Percentiles rank a stretch among this genome's conserved stretches.
Conservation (phyloP, 2,888 invertebrate genomes). For the Apotomis turbidana region DNA sequence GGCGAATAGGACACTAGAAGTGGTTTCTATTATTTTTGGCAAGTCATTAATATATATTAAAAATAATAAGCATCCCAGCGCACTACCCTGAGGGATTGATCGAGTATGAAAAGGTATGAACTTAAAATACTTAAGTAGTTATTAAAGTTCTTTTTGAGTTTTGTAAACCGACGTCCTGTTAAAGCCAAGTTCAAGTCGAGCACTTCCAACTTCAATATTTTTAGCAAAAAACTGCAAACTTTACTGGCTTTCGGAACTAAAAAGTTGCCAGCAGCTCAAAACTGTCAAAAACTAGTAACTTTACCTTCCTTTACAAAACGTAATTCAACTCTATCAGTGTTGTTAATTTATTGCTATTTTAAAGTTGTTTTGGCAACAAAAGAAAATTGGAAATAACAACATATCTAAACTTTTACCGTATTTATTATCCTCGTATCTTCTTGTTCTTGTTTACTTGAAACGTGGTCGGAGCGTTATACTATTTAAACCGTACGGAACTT, state of each 20-base stretch:
- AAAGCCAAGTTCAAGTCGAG: slow-evolving; percentile 22
- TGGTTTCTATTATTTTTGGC: too few relatives aligned
- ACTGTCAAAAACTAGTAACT: slow-evolving; percentile 21
- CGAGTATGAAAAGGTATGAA: not conserved
- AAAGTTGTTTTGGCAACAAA: not conserved
- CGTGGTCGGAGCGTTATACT: too few relatives aligned
- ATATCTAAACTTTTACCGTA: too few relatives aligned
- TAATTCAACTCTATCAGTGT: not conserved
- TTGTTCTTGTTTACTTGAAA: too few relatives aligned
- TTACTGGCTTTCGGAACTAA: slow-evolving; percentile 13
- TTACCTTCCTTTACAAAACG: not conserved
- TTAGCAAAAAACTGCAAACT: slow-evolving; percentile 4
- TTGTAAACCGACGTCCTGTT: slow-evolving; percentile 5
- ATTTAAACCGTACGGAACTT: too few relatives aligned
- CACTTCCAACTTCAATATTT: slow-evolving; percentile 7
- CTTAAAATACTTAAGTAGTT: not conserved
- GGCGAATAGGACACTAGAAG: too few relatives aligned
- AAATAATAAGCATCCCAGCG: not conserved
- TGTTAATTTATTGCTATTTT: not conserved
- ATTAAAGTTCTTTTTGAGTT: not conserved
- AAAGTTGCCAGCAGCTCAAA: slow-evolving; percentile 11
- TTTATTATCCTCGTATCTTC: too few relatives aligned
- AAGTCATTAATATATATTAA: too few relatives aligned
- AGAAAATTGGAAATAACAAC: not conserved
- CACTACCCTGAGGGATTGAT: too few relatives aligned